Conservation (phyloP, 1,140 invertebrate species). For the Drosophila punjabiensis region DNA sequence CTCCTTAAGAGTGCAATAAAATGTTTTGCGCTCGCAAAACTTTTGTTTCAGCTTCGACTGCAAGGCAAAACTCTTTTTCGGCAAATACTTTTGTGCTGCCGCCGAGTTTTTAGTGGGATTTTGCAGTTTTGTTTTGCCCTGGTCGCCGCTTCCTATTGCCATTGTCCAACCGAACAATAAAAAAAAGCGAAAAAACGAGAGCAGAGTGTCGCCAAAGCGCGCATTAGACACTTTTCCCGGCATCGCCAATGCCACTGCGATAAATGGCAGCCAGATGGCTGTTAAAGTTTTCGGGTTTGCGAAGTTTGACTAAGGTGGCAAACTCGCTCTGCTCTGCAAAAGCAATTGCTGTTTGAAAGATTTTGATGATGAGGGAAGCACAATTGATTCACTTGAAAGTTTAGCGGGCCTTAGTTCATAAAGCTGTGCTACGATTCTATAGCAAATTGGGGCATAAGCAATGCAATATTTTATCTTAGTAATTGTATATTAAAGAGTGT, state of each 20-base stretch:
- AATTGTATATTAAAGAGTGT: background rate
- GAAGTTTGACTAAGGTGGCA: slow-evolving; percentile 36
- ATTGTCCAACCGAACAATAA: slow-evolving; percentile 39
- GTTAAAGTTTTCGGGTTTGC: slow-evolving; percentile 53
- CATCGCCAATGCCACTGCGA: slow-evolving; percentile 39
- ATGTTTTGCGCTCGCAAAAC: slow-evolving; percentile 73
- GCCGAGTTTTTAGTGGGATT: slow-evolving; percentile 71
- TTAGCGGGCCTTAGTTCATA: slow-evolving; percentile 1
- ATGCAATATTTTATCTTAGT: background rate
- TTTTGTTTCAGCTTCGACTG: slow-evolving; percentile 63
- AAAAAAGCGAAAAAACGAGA: background rate
- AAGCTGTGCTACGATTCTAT: background rate
- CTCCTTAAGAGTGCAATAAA: slow-evolving; percentile 77
- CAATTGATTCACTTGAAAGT: slow-evolving; percentile 50
- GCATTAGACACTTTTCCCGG: slow-evolving; percentile 58
- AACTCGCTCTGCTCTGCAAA: slow-evolving; percentile 32
- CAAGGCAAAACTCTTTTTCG: slow-evolving; percentile 52
- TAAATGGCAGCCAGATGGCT: slow-evolving; percentile 65
- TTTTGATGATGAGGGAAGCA: slow-evolving; percentile 47
- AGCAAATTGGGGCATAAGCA: background rate
- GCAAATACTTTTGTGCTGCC: slow-evolving; percentile 68
- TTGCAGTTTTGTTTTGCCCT: slow-evolving; percentile 63
- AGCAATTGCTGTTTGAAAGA: slow-evolving; percentile 55
- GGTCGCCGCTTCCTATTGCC: slow-evolving; percentile 24
- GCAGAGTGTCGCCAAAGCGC: slow-evolving; percentile 51